Base-by-base conservation (phyloP, 2,113 vertebrate genomes). In the Paralichthys olivaceus region DNA sequence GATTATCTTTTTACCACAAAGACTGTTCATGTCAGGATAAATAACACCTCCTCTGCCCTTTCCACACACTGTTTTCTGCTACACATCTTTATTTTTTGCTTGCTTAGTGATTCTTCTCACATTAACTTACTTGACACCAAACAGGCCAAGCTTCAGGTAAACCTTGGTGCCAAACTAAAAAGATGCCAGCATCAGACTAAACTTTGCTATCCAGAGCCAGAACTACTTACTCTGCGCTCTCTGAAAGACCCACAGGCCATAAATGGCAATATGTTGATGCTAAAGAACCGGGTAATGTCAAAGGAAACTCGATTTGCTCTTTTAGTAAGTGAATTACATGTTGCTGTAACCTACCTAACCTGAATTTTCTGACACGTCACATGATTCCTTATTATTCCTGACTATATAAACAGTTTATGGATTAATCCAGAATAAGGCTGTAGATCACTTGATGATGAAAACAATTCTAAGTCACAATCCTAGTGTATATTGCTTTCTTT, bases 1-100 rank as follows among this genome's bases (percentile, higher is more conserved):
- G 19, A 84, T 81, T 80, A 71, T 22, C 19, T 57, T 80, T 75
- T 70, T 67, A 86, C 76, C 77, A 73, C 79, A 77, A 79, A 58
- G 79, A 78, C 62, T 37, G 51, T 85, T 77, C 58, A n/a, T 65
- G 71, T 84, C 69, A 23, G 60, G 34, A 15, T 64, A 59, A 81
- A 79, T 74, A 32, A 47, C 75, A 40, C 51, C 61, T 49, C 20
- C 19, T 61, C 17, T 55, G 4, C 23, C 23, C 37, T 40, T 55
- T 13, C 14, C 53, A 55, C 53, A 2, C 22, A 13, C 53, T 2
- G 12, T 40, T 63, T 20, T 25, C 55, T 47, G 61, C 13, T 6
- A 0, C 25, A 3, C 53, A 51, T 66, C 32, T 87, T 55, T 45
- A 53, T n/a, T n/a, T 66, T 47, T 43, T 5, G 28, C 47, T 80